Conservation (phyloP, 2,888 invertebrate genomes). For the Phrixothrix hirtus region DNA sequence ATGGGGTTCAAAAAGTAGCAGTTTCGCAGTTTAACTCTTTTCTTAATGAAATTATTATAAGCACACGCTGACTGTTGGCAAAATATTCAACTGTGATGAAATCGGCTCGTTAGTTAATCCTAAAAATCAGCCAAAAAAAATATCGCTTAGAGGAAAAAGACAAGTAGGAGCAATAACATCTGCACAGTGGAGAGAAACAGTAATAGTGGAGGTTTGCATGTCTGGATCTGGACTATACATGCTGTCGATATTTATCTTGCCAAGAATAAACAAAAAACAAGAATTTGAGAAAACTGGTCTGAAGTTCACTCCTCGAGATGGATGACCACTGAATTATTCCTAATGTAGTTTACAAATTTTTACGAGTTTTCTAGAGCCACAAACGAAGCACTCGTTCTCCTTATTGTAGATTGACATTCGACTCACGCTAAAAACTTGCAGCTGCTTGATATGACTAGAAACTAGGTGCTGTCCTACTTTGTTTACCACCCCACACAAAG, state of each 20-base stretch:
- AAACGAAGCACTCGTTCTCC: constrained; percentile 26
- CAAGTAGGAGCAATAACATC: constrained; percentile 41
- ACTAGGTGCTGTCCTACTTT: constrained; percentile 32
- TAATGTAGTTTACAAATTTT: no score
- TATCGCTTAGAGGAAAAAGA: constrained; percentile 39
- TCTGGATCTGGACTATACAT: constrained; percentile 29
- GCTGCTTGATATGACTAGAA: not conserved
- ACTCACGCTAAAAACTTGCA: constrained; percentile 39
- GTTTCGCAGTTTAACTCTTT: not conserved
- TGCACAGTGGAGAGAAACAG: constrained; percentile 36
- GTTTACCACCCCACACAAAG: constrained; percentile 38
- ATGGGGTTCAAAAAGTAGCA: not conserved
- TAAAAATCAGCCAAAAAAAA: constrained; percentile 37
- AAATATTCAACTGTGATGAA: constrained; percentile 39
- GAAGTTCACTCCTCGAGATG: constrained; percentile 38
- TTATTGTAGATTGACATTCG: constrained; percentile 38
- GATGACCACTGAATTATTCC: no score
- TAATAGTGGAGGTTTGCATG: constrained; percentile 19
- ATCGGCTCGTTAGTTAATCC: constrained; percentile 39
- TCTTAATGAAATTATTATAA: constrained; percentile 1
- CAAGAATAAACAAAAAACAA: no score
- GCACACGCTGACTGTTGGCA: not conserved
- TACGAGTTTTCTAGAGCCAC: constrained; percentile 35
- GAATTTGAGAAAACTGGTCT: constrained; percentile 37
- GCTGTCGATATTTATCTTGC: constrained; percentile 42